Conservation (phyloP, 1,140 invertebrate species). For the Heliconius himera region DNA sequence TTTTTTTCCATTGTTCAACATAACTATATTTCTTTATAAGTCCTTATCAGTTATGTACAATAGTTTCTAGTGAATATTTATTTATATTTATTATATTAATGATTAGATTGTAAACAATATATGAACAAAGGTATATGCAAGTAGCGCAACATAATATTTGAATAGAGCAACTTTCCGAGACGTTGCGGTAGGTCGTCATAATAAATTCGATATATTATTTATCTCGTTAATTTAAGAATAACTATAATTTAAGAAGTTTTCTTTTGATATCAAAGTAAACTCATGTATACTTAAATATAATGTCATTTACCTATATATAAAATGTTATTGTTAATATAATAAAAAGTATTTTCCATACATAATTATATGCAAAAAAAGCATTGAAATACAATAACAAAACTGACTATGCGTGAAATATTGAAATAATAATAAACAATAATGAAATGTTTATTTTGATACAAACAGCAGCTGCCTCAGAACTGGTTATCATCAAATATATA, state of each 20-base stretch:
- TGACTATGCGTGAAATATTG: too few species aligned
- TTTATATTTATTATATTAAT: not conserved
- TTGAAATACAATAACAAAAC: too few species aligned
- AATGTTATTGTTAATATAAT: too few species aligned
- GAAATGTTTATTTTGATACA: conserved; percentile 4
- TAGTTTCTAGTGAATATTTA: not conserved
- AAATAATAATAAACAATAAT: not conserved
- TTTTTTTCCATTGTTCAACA: not conserved
- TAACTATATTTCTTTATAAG: not conserved
- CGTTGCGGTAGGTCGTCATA: conserved; percentile 1
- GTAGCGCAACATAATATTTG: not conserved
- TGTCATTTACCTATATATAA: too few species aligned
- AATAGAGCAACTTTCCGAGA: not conserved
- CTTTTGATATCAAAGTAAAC: too few species aligned
- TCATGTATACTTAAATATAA: too few species aligned
- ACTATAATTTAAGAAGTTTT: too few species aligned
- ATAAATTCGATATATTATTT: not conserved
- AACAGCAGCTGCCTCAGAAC: not conserved
- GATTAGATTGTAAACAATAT: not conserved
- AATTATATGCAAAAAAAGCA: too few species aligned
- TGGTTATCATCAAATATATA: conserved; percentile 18
- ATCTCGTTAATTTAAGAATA: not conserved
- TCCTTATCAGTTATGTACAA: not conserved
- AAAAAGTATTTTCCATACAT: too few species aligned
- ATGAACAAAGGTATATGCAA: not conserved